Evolutionary conservation across 1,140 invertebrate species (phyloP).

Genomic region (Drosophila miranda): DNA sequence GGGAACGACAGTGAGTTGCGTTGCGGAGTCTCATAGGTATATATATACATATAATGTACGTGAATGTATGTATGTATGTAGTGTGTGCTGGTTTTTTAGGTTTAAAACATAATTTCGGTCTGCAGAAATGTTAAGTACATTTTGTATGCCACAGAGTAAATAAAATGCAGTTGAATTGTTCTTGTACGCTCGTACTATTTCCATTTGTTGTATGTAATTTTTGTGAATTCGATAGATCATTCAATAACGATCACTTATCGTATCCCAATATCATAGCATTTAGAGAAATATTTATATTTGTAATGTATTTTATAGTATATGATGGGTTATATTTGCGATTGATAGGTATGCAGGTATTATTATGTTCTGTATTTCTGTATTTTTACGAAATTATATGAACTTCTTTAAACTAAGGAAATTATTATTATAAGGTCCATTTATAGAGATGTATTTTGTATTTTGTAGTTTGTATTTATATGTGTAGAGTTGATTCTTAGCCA

Average conservation of each 20-base stretch:
- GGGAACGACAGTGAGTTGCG: too few species aligned
- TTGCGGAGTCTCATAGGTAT: background rate
- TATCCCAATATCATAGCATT: background rate
- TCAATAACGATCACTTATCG: background rate
- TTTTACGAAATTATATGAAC: background rate
- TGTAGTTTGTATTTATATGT: too few species aligned
- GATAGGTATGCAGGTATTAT: background rate
- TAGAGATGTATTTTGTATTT: background rate
- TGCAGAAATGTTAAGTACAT: too few species aligned
- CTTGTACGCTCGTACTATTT: background rate
- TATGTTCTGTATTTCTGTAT: background rate
- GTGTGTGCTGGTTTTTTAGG: conserved; percentile 5
- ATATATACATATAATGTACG: conserved; percentile 5
- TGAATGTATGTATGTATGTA: conserved; percentile 19
- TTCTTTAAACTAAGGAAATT: background rate
- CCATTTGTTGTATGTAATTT: conserved; percentile 1
- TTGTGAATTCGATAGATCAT: background rate
- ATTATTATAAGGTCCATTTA: background rate
- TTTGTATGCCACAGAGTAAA: conserved; percentile 1
- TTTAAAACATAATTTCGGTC: background rate
- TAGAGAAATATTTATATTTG: conserved; percentile 1
- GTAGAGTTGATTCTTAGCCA: background rate
- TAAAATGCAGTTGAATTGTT: background rate
- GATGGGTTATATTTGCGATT: background rate
- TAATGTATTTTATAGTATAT: conserved; percentile 1